Base-by-base conservation (phyloP, 2,113 vertebrate species). In the Mesembrinibis cayennensis region DNA sequence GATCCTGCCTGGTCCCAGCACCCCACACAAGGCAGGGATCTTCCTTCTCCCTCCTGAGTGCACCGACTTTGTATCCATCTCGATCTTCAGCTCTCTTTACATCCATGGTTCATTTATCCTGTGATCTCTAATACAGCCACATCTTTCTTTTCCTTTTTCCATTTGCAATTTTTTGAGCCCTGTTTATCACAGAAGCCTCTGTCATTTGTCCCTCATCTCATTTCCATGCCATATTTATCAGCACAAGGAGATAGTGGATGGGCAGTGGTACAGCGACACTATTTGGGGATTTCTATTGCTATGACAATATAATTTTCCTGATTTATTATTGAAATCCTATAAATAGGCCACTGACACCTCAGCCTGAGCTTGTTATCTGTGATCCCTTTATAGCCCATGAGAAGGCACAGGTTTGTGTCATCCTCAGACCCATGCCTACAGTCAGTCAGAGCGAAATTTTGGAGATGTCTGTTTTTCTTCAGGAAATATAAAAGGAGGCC, bases 261-360 rank as follows among this genome's bases (percentile, higher is more conserved):
- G 69, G 19, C 61, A 85, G 49, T 5, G 25, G 26, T 22, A 71
- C 36, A 63, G 67, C 45, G 32, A 13, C 0, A 7, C 30, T 38
- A 30, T 47, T 73, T 63, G 17, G 29, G 59, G 34, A 73, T 97
- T 87, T 90, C 19, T 55, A 65, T 42, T 56, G 19, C 87, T 44
- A 34, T 50, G 71, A 59, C 67, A 45, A 47, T 22, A 19, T 14
- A 11, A 67, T 67, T 78, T 67, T 73, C n/a, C 36, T 78, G 79
- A 90, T 95, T 92, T 96, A 87, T 78, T 65, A 30, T 47, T 27
- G n/a, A 81, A 92, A 82, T 59, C n/a, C 63, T 73, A 58, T 42
- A 90, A 94, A 90, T 30, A 95, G 52, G 67, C 42, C 5, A 5
- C 34, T 62, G 82, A 25, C 44, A 93, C 21, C 61, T 74, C 69